Conservation (phyloP, 2,113 vertebrate genomes). For the Campylorhamphus procurvoides region DNA sequence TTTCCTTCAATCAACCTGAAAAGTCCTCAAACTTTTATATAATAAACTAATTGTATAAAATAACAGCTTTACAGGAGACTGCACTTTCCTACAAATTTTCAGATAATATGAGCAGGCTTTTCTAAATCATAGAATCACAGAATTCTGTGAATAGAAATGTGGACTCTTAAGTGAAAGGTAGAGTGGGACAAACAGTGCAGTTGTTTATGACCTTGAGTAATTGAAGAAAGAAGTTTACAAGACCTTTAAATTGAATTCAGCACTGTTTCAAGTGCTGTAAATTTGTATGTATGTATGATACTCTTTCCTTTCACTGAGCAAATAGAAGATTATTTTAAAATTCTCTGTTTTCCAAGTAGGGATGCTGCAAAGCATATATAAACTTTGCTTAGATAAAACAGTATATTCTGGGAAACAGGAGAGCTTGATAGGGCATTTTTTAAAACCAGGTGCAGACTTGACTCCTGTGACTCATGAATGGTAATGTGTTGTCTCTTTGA, state of each 20-base stretch:
- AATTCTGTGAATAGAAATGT: neutral
- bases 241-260: neutral
- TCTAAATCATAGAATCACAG: neutral
- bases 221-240: neutral
- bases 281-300: neutral
- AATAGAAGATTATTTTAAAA: neutral
- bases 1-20: neutral
- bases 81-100: neutral
- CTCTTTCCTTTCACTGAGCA: neutral
- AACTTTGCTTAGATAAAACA: neutral
- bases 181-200: neutral
- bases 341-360: neutral
- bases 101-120: neutral
- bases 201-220: neutral
- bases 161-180: neutral
- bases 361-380: neutral
- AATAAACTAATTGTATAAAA: neutral
- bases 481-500: neutral
- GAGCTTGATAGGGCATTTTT: neutral
- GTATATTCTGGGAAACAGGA: neutral
- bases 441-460: neutral
- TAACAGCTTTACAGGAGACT: neutral
- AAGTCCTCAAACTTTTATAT: neutral
- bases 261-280: neutral
- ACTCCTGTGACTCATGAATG: neutral